A percentile compares a stretch with the other conserved stretches of the same genome.
Evolutionary conservation across 2,888 invertebrate genomes (phyloP).

Genomic region (Sicus ferrugineus): DNA sequence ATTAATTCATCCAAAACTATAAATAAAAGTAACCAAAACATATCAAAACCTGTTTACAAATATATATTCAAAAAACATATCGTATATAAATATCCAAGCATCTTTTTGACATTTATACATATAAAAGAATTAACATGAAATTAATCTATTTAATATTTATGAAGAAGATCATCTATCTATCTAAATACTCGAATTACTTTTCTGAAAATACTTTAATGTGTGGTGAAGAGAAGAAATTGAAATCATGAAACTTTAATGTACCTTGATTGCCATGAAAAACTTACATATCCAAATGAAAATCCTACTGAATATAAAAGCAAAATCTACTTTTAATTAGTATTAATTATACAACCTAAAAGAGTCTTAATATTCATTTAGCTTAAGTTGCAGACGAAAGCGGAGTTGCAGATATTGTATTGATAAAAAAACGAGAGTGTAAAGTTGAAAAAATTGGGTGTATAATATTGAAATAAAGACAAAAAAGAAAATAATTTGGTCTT

Average conservation of each 20-base stretch:
- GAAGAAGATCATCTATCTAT: not conserved
- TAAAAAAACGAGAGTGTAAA: not conserved
- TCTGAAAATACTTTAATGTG: not conserved
- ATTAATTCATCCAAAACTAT: not conserved
- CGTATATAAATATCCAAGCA: constrained; percentile 33
- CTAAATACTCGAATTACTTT: constrained; percentile 11
- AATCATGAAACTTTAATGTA: constrained; percentile 47
- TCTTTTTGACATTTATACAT: constrained; percentile 43
- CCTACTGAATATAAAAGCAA: constrained; percentile 52
- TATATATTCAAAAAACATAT: not conserved
- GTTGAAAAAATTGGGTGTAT: not conserved
- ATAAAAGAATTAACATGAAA: constrained; percentile 25
- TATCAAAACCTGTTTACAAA: constrained; percentile 29
- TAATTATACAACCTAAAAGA: not conserved
- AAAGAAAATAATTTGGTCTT: not conserved
- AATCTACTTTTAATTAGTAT: constrained; percentile 49
- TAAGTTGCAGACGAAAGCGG: too few relatives aligned
- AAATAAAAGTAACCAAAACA: constrained; percentile 27
- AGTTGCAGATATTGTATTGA: not conserved
- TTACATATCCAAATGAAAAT: constrained; percentile 48
- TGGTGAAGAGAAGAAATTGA: constrained; percentile 26
- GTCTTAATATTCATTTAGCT: too few relatives aligned
- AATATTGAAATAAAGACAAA: not conserved
- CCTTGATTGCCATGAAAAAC: constrained; percentile 44
- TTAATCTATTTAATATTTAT: constrained; percentile 1